phyloP scores from a whole-genome alignment of 2,113 vertebrate species.

The Saiga tatarica region DNA sequence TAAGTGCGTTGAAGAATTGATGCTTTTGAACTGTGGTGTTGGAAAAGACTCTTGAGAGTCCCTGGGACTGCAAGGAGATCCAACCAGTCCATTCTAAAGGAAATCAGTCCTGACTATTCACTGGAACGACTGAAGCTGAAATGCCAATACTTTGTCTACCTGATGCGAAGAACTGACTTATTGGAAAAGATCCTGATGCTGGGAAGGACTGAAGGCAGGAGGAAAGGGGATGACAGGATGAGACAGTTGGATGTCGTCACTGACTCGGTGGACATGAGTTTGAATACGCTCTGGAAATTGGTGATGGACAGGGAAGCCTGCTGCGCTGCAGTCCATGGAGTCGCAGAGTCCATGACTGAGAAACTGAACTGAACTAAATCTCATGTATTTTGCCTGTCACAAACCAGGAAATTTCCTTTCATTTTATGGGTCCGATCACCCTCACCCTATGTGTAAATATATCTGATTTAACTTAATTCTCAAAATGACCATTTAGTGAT shows the following conservation, averaged over 20 bases:
- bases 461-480: background rate
- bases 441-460: background rate
- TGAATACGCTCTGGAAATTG: background rate
- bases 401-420: background rate
- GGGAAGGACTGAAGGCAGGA: background rate
- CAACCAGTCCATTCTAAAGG: background rate
- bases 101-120: background rate
- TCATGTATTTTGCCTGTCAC: background rate
- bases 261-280: background rate
- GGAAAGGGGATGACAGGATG: background rate
- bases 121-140: background rate
- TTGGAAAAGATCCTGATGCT: background rate
- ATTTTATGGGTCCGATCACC: background rate
- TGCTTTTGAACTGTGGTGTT: background rate
- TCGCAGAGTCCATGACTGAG: background rate
- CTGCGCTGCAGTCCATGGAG: background rate
- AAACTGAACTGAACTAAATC: background rate
- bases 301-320: background rate
- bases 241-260: background rate
- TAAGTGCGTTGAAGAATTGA: background rate
- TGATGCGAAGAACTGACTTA: accelerated
- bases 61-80: background rate
- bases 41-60: background rate
- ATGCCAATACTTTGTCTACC: background rate
- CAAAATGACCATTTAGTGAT: background rate